A percentile compares a stretch with the other conserved stretches of the same genome.
Evolutionary conservation across 2,888 invertebrate genomes (phyloP).

Genomic region (Macaria liturata): DNA sequence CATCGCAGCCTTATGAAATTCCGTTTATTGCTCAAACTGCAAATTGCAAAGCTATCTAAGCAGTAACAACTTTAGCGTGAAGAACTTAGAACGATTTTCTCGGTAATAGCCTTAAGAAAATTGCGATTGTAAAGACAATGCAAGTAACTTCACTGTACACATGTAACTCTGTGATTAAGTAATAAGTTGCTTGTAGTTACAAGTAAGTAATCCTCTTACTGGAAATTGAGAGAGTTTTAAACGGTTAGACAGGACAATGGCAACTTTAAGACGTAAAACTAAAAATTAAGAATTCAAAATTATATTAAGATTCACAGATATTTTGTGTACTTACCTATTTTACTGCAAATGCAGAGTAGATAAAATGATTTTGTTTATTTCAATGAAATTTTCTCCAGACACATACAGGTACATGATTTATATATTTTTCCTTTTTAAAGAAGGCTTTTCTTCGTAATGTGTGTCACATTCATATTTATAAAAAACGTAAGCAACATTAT

Average conservation of each 20-base stretch:
- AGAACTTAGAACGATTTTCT: constrained; percentile 12
- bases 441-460: no score
- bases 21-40: constrained; percentile 11
- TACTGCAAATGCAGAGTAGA: no score
- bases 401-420: no score
- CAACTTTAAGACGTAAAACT: no score
- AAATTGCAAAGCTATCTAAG: constrained; percentile 11
- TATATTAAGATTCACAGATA: no score
- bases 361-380: no score
- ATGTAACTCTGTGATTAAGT: constrained; percentile 22
- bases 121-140: constrained; percentile 17
- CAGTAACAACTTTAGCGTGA: constrained; percentile 10
- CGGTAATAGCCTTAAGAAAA: constrained; percentile 14
- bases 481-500: no score
- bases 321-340: no score
- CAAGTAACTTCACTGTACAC: constrained; percentile 18
- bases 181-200: constrained; percentile 25
- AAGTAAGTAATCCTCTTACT: constrained; percentile 29
- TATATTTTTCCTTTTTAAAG: no score
- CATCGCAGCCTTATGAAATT: constrained; percentile 8
- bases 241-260: constrained; percentile 9
- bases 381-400: no score
- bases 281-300: no score
- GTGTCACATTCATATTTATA: no score
- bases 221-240: constrained; percentile 15